Percentiles rank a stretch among this genome's conserved stretches.
Conservation (phyloP, 2,888 invertebrate species). For the Hyles lineata region DNA sequence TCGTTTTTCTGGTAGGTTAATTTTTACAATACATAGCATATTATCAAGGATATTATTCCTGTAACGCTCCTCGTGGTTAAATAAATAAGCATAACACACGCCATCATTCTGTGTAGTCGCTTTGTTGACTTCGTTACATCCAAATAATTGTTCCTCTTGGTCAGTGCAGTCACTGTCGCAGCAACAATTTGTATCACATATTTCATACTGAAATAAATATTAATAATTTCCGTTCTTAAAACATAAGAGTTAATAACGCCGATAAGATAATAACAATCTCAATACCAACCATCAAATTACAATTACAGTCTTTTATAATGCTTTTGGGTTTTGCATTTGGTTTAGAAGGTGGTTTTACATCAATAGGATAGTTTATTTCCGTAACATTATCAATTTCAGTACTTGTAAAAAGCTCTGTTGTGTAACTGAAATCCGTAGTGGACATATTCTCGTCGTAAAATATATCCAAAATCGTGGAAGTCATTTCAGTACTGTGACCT, state of each 20-base stretch:
- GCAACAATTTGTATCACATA: slow-evolving; percentile 94
- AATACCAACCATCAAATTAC: slow-evolving; percentile 69
- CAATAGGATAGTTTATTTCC: slow-evolving; percentile 67
- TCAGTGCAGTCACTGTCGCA: slow-evolving; percentile 91
- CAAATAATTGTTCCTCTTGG: slow-evolving; percentile 85
- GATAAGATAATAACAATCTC: background rate
- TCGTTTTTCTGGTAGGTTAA: slow-evolving; percentile 66
- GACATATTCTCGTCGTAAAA: slow-evolving; percentile 70
- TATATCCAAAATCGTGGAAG: slow-evolving; percentile 64
- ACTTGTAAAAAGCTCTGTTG: slow-evolving; percentile 43
- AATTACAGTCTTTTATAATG: slow-evolving; percentile 57
- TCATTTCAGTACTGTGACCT: slow-evolving; percentile 55
- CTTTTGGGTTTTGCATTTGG: slow-evolving; percentile 50
- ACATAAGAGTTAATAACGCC: background rate
- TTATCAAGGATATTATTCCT: slow-evolving; percentile 50
- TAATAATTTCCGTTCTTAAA: slow-evolving; percentile 26
- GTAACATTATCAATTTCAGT: slow-evolving; percentile 73
- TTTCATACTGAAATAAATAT: slow-evolving; percentile 75
- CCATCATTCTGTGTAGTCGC: slow-evolving; percentile 36
- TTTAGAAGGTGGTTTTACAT: slow-evolving; percentile 53
- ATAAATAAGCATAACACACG: slow-evolving; percentile 49
- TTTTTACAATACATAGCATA: slow-evolving; percentile 72
- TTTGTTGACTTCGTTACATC: slow-evolving; percentile 71
- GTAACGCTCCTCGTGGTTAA: slow-evolving; percentile 41
- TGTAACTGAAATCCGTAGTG: slow-evolving; percentile 57